phyloP scores from a whole-genome alignment of 2,113 vertebrate species.

The Donacobius atricapilla region DNA sequence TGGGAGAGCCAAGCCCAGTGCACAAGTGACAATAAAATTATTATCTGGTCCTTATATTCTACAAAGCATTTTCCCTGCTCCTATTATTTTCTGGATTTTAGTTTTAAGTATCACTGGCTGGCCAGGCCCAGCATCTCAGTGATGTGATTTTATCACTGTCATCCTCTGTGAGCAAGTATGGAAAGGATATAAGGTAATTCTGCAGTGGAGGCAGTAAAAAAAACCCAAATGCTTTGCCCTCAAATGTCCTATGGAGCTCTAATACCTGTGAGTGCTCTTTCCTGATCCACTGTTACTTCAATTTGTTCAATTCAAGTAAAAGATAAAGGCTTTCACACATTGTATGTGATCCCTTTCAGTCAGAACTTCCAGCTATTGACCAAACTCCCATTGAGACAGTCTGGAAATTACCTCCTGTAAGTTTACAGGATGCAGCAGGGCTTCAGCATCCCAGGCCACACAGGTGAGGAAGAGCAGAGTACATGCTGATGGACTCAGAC shows the following conservation, averaged over 20 bases:
- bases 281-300: background rate
- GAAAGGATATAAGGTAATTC: background rate
- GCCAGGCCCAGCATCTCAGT: background rate
- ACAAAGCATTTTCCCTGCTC: background rate
- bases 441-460: accelerated
- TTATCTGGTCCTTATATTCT: background rate
- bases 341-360: background rate
- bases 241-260: background rate
- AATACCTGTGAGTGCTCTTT: background rate
- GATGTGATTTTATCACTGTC: background rate
- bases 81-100: background rate
- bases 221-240: accelerated
- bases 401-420: background rate
- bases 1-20: background rate
- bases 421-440: background rate
- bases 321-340: background rate
- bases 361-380: background rate
- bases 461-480: background rate
- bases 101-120: background rate
- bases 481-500: background rate
- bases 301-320: background rate
- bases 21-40: background rate
- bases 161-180: accelerated
- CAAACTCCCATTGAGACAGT: background rate
- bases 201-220: background rate